These are phyloP conservation scores for Jaculus jaculus DNA, from an alignment of 2,113 vertebrate genomes.

Conservation along the genomic window DNA sequence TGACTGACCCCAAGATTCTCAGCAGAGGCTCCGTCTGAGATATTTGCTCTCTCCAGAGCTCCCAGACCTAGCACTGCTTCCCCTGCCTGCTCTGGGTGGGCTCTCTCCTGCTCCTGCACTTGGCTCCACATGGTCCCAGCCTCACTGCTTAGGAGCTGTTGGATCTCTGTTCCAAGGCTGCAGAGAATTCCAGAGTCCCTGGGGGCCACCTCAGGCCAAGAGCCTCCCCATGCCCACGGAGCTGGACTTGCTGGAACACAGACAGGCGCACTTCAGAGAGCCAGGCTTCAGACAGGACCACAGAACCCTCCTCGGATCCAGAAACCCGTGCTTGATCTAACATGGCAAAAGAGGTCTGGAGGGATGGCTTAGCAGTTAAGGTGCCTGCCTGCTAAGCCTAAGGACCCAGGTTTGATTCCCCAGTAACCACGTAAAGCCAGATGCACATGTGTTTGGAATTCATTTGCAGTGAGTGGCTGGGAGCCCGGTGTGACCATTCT, in stretches of 20 bases:
- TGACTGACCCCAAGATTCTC: too few species aligned
- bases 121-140: not conserved
- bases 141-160: not conserved
- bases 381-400: too few species aligned
- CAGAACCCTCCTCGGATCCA: not conserved
- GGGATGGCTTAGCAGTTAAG: too few species aligned
- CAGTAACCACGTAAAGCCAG: too few species aligned
- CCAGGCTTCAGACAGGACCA: not conserved
- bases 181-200: not conserved
- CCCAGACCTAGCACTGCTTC: not conserved
- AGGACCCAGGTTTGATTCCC: too few species aligned
- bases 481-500: too few species aligned
- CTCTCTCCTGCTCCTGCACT: too few species aligned
- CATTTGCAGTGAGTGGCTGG: not conserved
- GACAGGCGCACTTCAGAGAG: too few species aligned
- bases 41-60: not conserved
- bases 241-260: too few species aligned
- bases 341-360: not conserved
- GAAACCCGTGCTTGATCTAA: not conserved
- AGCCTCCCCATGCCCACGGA: not conserved
- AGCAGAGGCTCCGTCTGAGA: not conserved
- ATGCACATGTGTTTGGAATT: too few species aligned
- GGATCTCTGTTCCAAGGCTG: fast-evolving
- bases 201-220: not conserved
- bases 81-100: not conserved